phyloP scores from a whole-genome alignment of 1,140 invertebrate genomes.

The Phenacoccus solenopsis region DNA sequence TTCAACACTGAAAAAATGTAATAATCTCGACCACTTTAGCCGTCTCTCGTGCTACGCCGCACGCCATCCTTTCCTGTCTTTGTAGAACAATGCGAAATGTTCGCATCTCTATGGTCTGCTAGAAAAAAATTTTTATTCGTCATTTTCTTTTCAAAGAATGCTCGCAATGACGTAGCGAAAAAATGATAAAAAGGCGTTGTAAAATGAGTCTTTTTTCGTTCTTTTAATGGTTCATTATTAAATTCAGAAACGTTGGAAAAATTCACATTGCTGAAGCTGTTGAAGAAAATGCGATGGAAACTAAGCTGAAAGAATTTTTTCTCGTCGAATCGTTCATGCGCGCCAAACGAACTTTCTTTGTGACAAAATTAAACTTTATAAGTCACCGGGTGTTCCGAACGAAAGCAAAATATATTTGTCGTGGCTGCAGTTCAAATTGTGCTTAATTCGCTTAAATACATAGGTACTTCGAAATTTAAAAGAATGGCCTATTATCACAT shows the following conservation, averaged over 20 bases:
- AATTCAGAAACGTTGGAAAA: constrained; percentile 1
- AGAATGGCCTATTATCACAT: too few species aligned
- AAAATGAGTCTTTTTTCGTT: background rate
- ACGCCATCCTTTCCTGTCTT: background rate
- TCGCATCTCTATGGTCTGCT: background rate
- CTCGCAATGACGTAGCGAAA: background rate
- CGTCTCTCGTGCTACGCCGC: background rate
- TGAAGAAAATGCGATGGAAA: too few species aligned
- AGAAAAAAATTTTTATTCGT: background rate
- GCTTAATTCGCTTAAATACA: too few species aligned
- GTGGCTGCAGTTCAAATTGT: too few species aligned
- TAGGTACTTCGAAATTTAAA: too few species aligned
- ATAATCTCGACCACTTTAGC: constrained; percentile 15
- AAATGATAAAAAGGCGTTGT: background rate
- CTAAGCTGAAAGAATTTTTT: too few species aligned
- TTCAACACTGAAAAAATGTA: constrained; percentile 17
- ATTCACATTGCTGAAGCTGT: too few species aligned
- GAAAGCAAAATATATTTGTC: too few species aligned
- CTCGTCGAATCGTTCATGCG: too few species aligned
- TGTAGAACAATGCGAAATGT: background rate
- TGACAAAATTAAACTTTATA: too few species aligned
- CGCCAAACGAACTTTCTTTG: too few species aligned
- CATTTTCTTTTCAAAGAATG: background rate
- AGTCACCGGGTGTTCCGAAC: too few species aligned
- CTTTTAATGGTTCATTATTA: constrained; percentile 6